phyloP scores from a whole-genome alignment of 1,140 invertebrate species.

The Spodoptera frugiperda region DNA sequence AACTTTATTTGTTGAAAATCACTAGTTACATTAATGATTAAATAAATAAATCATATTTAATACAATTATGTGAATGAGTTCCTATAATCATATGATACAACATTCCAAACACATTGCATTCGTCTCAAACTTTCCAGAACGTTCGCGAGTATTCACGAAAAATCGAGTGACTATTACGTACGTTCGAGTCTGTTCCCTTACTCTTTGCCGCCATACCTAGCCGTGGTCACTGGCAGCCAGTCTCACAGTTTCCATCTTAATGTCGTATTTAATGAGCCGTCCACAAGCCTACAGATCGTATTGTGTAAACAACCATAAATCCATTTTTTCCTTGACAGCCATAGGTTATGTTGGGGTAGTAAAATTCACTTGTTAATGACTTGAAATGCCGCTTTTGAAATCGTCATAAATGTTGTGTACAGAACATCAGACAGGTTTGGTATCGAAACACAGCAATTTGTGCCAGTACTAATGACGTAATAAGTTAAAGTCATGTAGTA shows the following conservation, averaged over 20 bases:
- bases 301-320: constrained; percentile 67
- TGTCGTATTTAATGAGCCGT: constrained; percentile 76
- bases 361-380: constrained; percentile 42
- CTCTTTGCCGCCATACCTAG: constrained; percentile 53
- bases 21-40: no score
- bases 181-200: constrained; percentile 20
- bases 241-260: constrained; percentile 71
- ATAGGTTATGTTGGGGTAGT: constrained; percentile 45
- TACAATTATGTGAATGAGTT: no score
- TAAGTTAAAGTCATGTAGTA: no score
- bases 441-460: no score
- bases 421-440: no score
- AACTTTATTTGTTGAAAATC: no score
- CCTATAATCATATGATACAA: no score
- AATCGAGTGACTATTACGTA: not conserved
- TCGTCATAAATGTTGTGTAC: constrained; percentile 11
- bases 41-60: no score
- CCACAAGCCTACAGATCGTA: constrained; percentile 63
- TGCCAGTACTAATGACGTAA: no score
- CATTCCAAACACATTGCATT: no score
- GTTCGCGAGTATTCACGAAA: not conserved
- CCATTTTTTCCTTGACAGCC: constrained; percentile 48
- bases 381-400: constrained; percentile 12
- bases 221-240: constrained; percentile 53
- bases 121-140: not conserved